phyloP scores from a whole-genome alignment of 2,113 vertebrate species.

The Semnornis frantzii region DNA sequence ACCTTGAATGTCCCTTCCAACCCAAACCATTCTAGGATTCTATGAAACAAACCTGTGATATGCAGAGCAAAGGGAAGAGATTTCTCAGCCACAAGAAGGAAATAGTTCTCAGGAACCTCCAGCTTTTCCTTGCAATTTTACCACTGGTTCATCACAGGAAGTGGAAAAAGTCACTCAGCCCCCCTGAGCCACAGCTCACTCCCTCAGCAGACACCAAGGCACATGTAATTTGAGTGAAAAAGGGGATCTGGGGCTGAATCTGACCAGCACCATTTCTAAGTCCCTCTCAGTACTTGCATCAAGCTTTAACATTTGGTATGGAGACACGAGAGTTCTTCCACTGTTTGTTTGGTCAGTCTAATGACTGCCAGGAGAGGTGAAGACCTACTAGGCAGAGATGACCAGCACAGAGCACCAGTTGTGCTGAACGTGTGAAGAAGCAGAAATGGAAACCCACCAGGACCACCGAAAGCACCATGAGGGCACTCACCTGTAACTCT shows the following conservation, averaged over 20 bases:
- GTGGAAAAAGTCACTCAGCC: background rate
- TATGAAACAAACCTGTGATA: background rate
- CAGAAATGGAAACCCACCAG: background rate
- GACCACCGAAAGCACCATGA: background rate
- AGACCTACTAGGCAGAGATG: background rate
- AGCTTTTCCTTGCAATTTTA: background rate
- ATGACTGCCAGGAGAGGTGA: background rate
- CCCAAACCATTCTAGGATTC: no score
- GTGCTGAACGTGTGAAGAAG: background rate
- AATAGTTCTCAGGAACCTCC: background rate
- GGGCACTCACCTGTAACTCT: conserved; percentile 83
- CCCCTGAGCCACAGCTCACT: background rate
- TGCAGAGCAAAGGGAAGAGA: background rate
- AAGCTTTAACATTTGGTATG: background rate
- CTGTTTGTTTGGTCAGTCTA: background rate
- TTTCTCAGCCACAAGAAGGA: background rate
- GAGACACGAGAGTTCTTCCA: background rate
- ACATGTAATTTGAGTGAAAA: background rate
- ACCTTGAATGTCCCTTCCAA: no score
- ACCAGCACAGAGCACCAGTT: background rate
- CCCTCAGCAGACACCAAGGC: conserved; percentile 9
- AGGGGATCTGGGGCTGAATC: background rate
- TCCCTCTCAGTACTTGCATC: background rate
- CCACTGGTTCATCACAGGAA: background rate
- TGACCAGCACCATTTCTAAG: background rate